Evolutionary conservation across 2,113 vertebrate genomes (phyloP), one percentile per base, ranked within the genome.

Genomic region (Globicephala melas): DNA sequence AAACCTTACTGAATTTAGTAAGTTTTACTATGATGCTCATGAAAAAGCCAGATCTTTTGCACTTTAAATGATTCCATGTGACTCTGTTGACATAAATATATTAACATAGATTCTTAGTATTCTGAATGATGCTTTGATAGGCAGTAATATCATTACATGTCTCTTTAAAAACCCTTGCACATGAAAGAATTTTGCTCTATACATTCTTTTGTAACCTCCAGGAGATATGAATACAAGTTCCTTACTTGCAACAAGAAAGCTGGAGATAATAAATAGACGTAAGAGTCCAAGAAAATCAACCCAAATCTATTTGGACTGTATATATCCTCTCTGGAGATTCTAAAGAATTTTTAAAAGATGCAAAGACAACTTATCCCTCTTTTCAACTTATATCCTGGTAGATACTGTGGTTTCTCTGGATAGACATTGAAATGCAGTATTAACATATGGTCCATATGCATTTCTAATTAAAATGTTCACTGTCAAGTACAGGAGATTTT

Each of bases 391-490:
- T 68, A 68, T 94, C 81, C 89, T 97, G 50, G 95, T 94, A 94
- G 81, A 70, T 85, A 83, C 62, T 96, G 95, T 90, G 92, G 71
- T 97, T 95, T 96, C 89, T 94, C 55, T 77, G 67, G 50, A 62
- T 63, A 90, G 96, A 96, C 44, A 76, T 13, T 95, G 76, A 94
- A 95, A 93, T 94, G 73, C 47, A 85, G 26, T 79, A 96, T 94
- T 93, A 95, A 85, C 96, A 94, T 97, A 91, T 81, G 96, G 84
- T 6, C 84, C 95, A 95, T 97, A 80, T 97, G 96, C 41, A 68
- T 91, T 98, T 98, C 89, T 96, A 97, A 97, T 97, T 94, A 98
- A 97, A 97, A 96, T 91, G 68, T 95, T 96, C 94, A 95, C 91
- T 95, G 97, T 97, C 96, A 94, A 95, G 55, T 87, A 89, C 85